These are phyloP conservation scores for Tetragonula clypearis DNA, from an alignment of 1,140 invertebrate species.

Conservation along the genomic window DNA sequence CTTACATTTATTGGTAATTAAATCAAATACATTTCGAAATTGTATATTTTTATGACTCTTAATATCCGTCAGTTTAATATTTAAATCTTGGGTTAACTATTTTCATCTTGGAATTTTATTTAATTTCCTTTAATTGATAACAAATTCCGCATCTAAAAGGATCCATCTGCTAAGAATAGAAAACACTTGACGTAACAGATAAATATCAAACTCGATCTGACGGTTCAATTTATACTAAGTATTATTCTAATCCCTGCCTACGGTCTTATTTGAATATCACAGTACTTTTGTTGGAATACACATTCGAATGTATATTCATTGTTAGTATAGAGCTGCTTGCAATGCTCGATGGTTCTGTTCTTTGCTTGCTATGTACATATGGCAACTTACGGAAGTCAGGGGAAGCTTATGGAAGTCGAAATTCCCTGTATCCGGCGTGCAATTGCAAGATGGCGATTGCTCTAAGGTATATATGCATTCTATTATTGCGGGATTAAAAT, in stretches of 20 bases:
- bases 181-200: not conserved
- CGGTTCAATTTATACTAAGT: not conserved
- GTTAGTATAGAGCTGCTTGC: not conserved
- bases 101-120: not conserved
- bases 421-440: not conserved
- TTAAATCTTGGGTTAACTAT: too few species aligned
- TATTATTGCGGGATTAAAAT: conserved; percentile 19
- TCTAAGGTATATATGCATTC: not conserved
- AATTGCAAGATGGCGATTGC: not conserved
- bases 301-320: not conserved
- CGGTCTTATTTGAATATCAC: not conserved
- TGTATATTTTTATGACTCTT: too few species aligned
- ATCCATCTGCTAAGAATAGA: not conserved
- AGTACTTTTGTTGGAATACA: not conserved
- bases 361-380: not conserved
- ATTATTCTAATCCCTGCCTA: not conserved
- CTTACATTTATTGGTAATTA: too few species aligned
- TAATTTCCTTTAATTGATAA: not conserved
- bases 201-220: too few species aligned
- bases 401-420: not conserved
- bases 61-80: too few species aligned
- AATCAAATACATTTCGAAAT: too few species aligned
- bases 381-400: not conserved
- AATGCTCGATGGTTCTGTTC: not conserved
- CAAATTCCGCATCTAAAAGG: not conserved